Base-by-base conservation (phyloP, 1,140 invertebrate species). In the Trichoplusia ni region DNA sequence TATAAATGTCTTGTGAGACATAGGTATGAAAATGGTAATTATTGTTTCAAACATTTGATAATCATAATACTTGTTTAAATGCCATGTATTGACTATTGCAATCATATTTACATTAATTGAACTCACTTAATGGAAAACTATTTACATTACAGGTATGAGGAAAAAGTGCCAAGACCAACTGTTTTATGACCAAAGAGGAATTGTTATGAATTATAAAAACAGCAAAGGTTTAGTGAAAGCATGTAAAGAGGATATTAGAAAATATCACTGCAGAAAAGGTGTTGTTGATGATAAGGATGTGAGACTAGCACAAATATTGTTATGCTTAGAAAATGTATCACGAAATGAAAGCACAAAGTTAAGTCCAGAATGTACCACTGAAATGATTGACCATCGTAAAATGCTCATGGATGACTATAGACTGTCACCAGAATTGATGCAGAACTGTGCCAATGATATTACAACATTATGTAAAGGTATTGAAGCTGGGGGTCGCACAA, bases 1-100 rank as follows among this genome's bases (percentile, higher is more conserved):
- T 99, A 98, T 80, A 96, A 98, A 81, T 99, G 98, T 90, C 92
- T 99, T 16, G 93, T 97, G 79, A 93, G 95, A 73, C 95, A 99
- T 81, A 97, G 97, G 89, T 93, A 94, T 75, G 94, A 97, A 76
- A 92, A 92, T 74, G 83, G 91, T 73, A 93, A 95, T 23, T 51
- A 53, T 35, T 53, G 2, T 49, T 49, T 25, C 7, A 46, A 40
- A 19, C 7, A 40, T n/a, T n/a, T n/a, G n/a, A n/a, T n/a, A n/a
- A n/a, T n/a, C n/a, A n/a, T n/a, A n/a, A n/a, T n/a, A n/a, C n/a
- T n/a, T n/a, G n/a, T n/a, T n/a, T n/a, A n/a, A n/a, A n/a, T n/a
- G n/a, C n/a, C n/a, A n/a, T n/a, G n/a, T n/a, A n/a, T n/a, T n/a
- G n/a, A n/a, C n/a, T n/a, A 54, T 53, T 35, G 14, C 6, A 33